Conservation (phyloP, 2,797 vertebrate species). For the Esox lucius region DNA sequence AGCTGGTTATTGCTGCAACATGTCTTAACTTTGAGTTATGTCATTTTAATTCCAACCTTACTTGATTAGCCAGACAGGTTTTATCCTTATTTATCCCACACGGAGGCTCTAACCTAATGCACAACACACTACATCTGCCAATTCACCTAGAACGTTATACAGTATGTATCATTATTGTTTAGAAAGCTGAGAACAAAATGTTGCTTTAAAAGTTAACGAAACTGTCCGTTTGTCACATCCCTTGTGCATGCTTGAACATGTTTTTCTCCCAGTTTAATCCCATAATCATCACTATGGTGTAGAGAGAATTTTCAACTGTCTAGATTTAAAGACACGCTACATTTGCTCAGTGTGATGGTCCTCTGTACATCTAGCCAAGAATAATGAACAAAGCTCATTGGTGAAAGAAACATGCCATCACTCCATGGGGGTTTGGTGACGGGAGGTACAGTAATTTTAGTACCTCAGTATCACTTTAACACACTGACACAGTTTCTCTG, state of each 20-base stretch:
- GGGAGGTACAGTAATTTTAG: not conserved
- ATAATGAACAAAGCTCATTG: constrained; percentile 37
- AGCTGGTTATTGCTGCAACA: no score
- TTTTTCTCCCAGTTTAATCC: not conserved
- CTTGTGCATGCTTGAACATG: not conserved
- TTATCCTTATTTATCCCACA: no score
- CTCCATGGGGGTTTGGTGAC: constrained; percentile 15
- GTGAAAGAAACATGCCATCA: constrained; percentile 24
- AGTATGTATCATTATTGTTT: no score
- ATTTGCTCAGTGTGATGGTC: constrained; percentile 5
- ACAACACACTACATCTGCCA: no score
- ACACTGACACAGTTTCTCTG: constrained; percentile 41
- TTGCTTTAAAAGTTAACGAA: not conserved
- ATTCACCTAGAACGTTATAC: no score
- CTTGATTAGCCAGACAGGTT: no score
- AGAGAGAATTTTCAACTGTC: not conserved
- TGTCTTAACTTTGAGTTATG: no score
- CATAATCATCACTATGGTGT: not conserved
- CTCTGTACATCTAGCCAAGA: constrained; percentile 28
- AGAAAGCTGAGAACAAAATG: not conserved
- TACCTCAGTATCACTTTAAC: constrained; percentile 32
- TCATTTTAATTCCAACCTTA: no score
- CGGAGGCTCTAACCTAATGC: no score
- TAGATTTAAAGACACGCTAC: not conserved
- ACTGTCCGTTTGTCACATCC: not conserved